Evolutionary conservation across 2,113 vertebrate species (phyloP).

Genomic region (Mola mola): DNA sequence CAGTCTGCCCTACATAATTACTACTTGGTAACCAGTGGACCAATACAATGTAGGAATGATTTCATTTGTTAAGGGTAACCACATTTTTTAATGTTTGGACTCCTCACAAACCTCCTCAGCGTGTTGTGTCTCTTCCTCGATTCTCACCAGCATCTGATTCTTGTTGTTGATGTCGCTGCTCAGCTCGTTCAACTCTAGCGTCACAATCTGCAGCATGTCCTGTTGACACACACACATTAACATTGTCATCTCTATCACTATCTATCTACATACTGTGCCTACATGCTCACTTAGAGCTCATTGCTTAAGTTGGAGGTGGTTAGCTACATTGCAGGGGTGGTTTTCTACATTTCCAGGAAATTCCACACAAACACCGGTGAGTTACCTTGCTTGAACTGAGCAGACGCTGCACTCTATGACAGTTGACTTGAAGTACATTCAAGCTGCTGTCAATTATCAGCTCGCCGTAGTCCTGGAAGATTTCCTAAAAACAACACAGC

Average conservation of each 20-base stretch:
- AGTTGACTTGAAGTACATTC: slow-evolving; percentile 36
- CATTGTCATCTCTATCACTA: no score
- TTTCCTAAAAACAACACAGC: slow-evolving; percentile 44
- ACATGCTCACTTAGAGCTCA: no score
- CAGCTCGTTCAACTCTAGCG: slow-evolving; percentile 35
- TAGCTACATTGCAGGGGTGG: not conserved
- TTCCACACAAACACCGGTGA: not conserved
- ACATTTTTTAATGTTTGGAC: not conserved
- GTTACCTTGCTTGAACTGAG: slow-evolving; percentile 60
- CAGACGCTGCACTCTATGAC: slow-evolving; percentile 30
- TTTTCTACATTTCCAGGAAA: not conserved
- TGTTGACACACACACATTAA: slow-evolving; percentile 23
- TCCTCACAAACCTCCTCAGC: slow-evolving; percentile 47
- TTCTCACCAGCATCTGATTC: slow-evolving; percentile 37
- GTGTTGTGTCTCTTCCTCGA: slow-evolving; percentile 16
- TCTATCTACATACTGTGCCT: no score
- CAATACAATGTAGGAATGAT: not conserved
- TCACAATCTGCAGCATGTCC: slow-evolving; percentile 53
- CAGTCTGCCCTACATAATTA: no score
- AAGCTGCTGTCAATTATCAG: slow-evolving; percentile 13
- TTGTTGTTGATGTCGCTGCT: slow-evolving; percentile 40
- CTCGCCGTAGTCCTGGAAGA: slow-evolving; percentile 39
- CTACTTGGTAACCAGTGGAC: no score
- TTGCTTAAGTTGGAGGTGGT: not conserved
- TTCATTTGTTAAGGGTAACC: no score